Percentiles rank a stretch among this genome's conserved stretches.
These are phyloP conservation scores for Homarus gammarus DNA, from an alignment of 2,888 invertebrate genomes.

Conservation along the genomic window DNA sequence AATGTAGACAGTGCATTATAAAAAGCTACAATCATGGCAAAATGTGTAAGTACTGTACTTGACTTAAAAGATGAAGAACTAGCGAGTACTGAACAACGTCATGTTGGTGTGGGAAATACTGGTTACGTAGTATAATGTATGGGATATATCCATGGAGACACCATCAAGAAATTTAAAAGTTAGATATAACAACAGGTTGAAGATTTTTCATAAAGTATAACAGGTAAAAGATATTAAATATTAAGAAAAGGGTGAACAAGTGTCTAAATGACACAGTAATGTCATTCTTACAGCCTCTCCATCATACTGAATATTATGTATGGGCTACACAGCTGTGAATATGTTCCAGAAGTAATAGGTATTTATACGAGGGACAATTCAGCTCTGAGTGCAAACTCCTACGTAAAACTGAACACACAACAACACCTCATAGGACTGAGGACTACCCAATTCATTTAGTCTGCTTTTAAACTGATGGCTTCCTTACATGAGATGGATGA, in stretches of 20 bases:
- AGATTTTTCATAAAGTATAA: not conserved
- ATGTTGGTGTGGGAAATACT: not conserved
- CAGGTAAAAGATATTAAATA: not conserved
- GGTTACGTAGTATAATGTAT: not conserved
- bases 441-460: not conserved
- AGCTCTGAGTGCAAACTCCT: not conserved
- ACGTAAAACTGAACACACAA: not conserved
- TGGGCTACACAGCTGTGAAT: not conserved
- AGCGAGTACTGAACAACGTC: not conserved
- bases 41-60: not conserved
- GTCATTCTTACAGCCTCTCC: constrained; percentile 9
- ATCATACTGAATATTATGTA: not conserved
- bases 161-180: not conserved
- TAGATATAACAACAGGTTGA: not conserved
- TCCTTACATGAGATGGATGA: constrained; percentile 3
- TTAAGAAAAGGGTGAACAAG: not conserved
- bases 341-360: not conserved
- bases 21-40: not conserved
- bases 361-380: not conserved
- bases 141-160: constrained; percentile 8
- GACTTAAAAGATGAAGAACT: constrained; percentile 3
- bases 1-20: not conserved
- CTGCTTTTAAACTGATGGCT: not conserved
- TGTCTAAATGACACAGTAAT: not conserved
- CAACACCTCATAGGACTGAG: not conserved